Evolutionary conservation across 2,113 vertebrate genomes (phyloP), one percentile per base, ranked within the genome.

Genomic region (Ctenodactylus gundi): DNA sequence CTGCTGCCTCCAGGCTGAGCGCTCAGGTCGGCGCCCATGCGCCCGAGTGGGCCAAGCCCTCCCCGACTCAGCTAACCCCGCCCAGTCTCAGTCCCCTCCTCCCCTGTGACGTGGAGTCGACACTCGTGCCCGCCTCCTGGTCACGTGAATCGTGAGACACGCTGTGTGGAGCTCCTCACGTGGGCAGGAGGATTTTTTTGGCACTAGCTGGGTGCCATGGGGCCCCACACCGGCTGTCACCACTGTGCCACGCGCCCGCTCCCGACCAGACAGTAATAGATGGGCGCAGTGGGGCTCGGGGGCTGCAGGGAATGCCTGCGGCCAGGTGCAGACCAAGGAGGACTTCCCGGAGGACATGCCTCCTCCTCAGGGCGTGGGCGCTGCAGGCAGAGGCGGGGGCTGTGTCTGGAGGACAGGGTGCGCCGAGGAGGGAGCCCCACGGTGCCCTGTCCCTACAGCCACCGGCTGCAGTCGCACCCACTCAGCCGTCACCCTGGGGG

Each of bases 391-490:
- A 39, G 17, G 1, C n/a, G 10, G 29, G 60, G 90, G 85, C 46
- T 21, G 55, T 36, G 58, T 36, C 77, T 29, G 44, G 39, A 20
- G 18, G 70, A 1, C 14, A 0, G 9, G n/a, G n/a, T n/a, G n/a
- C n/a, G n/a, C n/a, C n/a, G n/a, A n/a, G n/a, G n/a, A n/a, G n/a
- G n/a, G n/a, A n/a, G n/a, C n/a, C n/a, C n/a, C n/a, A n/a, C n/a
- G n/a, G n/a, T n/a, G n/a, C n/a, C 68, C 70, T 88, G 77, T 82
- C 7, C 29, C 70, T 20, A 62, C 81, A 96, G 95, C 95, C 13
- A 85, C 49, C 0, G 99, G 99, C 23, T 99, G 99, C 98, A 99
- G 99, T 97, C 98, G 98, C 84, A 99, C 99, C 4, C 99, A 99
- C 97, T 98, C 99, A 3, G 98, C 99, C 0, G 98, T 99, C 97